Percentiles rank a stretch among this genome's conserved stretches.
These are phyloP conservation scores for Nematostella vectensis DNA, from an alignment of 92 coral and sea anemone genomes.

Conservation along the genomic window DNA sequence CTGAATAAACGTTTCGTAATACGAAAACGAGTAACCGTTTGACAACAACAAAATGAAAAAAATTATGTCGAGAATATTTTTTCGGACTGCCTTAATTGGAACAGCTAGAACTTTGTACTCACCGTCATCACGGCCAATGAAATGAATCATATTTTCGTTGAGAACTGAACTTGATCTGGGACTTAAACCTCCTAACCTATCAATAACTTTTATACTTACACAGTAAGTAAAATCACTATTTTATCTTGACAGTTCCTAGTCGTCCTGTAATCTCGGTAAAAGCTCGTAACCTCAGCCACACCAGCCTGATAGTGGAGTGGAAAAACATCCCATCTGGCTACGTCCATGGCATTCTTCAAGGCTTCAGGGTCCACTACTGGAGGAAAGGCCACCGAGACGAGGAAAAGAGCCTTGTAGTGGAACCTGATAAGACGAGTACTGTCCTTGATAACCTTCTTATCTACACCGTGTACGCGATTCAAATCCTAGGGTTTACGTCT, in stretches of 20 bases:
- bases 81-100: no score
- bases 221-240: no score
- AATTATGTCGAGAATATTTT: no score
- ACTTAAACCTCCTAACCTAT: no score
- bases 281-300: conserved; percentile 58
- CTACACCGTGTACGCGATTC: conserved; percentile 64
- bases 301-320: conserved; percentile 71
- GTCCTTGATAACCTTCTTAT: conserved; percentile 57
- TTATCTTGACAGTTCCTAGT: conserved; percentile 64
- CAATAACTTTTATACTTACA: no score
- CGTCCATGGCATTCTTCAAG: conserved; percentile 76
- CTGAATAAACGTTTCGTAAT: no score
- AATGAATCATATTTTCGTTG: no score
- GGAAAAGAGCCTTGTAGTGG: conserved; percentile 10
- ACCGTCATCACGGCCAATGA: no score
- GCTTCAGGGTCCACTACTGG: conserved; percentile 64
- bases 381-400: conserved; percentile 42
- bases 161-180: no score
- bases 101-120: no score
- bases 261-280: conserved; percentile 36
- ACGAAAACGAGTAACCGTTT: no score
- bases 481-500: conserved; percentile 68
- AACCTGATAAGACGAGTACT: conserved; percentile 12
- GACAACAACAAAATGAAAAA: no score
- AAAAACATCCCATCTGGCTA: conserved; percentile 38